phyloP scores from a whole-genome alignment of 2,797 vertebrate genomes.

The Hirundo rustica region DNA sequence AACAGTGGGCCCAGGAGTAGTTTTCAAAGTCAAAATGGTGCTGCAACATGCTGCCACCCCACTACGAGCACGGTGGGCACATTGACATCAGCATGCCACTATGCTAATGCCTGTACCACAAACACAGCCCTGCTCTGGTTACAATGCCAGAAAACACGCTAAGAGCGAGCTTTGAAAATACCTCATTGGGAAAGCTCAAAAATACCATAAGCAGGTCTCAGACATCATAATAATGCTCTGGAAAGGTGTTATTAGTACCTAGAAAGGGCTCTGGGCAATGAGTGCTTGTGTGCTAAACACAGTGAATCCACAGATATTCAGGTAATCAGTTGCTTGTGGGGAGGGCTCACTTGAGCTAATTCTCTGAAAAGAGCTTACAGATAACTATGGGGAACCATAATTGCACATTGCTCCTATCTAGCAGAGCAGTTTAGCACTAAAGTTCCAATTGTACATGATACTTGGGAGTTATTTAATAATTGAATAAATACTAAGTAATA shows the following conservation, averaged over 20 bases:
- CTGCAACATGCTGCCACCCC: neutral
- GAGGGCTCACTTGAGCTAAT: neutral
- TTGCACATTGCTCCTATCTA: neutral
- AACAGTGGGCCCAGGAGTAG: neutral
- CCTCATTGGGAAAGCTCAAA: neutral
- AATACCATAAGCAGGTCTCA: neutral
- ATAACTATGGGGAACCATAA: neutral
- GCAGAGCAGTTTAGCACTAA: neutral
- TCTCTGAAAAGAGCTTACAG: neutral
- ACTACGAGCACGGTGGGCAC: rapidly evolving
- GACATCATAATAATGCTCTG: neutral
- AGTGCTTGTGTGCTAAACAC: neutral
- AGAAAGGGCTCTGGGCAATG: neutral
- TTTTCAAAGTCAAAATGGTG: neutral
- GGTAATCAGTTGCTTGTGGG: neutral
- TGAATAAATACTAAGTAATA: slow-evolving; percentile 41
- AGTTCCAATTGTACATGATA: neutral
- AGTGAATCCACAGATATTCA: neutral
- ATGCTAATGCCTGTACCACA: neutral
- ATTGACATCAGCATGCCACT: neutral
- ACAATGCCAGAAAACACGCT: neutral
- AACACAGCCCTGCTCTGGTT: neutral
- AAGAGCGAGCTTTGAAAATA: neutral
- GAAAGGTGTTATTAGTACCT: neutral
- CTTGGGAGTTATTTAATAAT: slow-evolving; percentile 28